Percentiles rank a stretch among this genome's conserved stretches.
These are phyloP conservation scores for Ariolimax columbianus DNA, from an alignment of 2,888 invertebrate genomes.

Conservation along the genomic window DNA sequence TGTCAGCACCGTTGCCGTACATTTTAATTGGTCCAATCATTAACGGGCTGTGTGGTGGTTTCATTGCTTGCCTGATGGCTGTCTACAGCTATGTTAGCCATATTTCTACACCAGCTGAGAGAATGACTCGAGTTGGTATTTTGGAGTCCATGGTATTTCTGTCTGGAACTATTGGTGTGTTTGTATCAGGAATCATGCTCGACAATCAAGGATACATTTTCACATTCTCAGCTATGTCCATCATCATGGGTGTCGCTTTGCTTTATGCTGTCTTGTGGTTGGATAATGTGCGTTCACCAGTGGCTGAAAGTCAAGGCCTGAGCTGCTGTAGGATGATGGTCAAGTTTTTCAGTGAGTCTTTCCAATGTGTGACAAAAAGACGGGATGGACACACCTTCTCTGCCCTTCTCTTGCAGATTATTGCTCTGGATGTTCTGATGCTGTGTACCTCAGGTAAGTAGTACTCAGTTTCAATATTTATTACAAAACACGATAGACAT, in stretches of 20 bases:
- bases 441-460: slow-evolving; percentile 64
- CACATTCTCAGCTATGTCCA: slow-evolving; percentile 76
- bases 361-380: slow-evolving; percentile 60
- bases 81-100: slow-evolving; percentile 89
- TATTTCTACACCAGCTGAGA: slow-evolving; percentile 84
- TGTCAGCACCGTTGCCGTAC: slow-evolving; percentile 61
- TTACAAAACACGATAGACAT: too few species aligned
- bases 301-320: neutral
- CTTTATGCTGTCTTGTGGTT: slow-evolving; percentile 75
- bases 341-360: slow-evolving; percentile 47
- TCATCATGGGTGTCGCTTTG: slow-evolving; percentile 72
- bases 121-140: slow-evolving; percentile 89
- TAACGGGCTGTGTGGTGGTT: slow-evolving; percentile 79
- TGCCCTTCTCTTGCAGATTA: slow-evolving; percentile 57
- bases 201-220: slow-evolving; percentile 74
- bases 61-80: slow-evolving; percentile 78
- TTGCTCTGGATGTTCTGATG: slow-evolving; percentile 60
- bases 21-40: slow-evolving; percentile 77
- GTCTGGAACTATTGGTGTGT: slow-evolving; percentile 90
- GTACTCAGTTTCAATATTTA: neutral
- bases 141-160: slow-evolving; percentile 89
- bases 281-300: slow-evolving; percentile 59
- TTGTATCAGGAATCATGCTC: slow-evolving; percentile 88
- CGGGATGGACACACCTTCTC: slow-evolving; percentile 57
- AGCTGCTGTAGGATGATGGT: slow-evolving; percentile 35